Evolutionary conservation across 2,797 vertebrate genomes (phyloP).

Genomic region (Ataeniobius toweri): DNA sequence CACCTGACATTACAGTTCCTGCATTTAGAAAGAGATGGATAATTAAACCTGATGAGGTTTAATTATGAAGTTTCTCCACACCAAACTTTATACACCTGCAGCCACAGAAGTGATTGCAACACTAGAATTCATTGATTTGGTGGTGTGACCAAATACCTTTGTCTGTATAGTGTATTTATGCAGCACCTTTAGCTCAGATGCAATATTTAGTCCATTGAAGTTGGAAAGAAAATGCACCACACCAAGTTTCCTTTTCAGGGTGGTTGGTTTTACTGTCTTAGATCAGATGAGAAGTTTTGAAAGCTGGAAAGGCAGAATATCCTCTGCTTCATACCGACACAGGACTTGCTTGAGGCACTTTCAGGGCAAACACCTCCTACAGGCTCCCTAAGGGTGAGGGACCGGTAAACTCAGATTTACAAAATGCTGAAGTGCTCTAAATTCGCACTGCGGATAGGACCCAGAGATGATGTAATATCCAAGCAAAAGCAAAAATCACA

Average conservation of each 20-base stretch:
- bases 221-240: neutral
- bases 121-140: too few relatives aligned
- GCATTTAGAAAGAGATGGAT: slow-evolving; percentile 26
- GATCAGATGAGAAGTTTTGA: neutral
- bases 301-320: neutral
- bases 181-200: neutral
- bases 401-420: neutral
- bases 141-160: too few relatives aligned
- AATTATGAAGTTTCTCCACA: too few relatives aligned
- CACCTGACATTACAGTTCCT: slow-evolving; percentile 12
- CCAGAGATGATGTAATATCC: neutral
- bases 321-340: neutral
- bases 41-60: slow-evolving; percentile 20
- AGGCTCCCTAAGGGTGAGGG: neutral
- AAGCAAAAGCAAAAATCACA: neutral
- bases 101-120: too few relatives aligned
- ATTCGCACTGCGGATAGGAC: neutral
- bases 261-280: neutral
- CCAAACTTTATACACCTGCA: too few relatives aligned
- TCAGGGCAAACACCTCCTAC: neutral
- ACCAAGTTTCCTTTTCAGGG: neutral
- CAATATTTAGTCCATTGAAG: neutral
- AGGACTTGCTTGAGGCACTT: slow-evolving; percentile 15
- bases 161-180: neutral
- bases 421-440: slow-evolving; percentile 3